Conservation (phyloP, 2,113 vertebrate species). For the Diphyllodes magnificus region DNA sequence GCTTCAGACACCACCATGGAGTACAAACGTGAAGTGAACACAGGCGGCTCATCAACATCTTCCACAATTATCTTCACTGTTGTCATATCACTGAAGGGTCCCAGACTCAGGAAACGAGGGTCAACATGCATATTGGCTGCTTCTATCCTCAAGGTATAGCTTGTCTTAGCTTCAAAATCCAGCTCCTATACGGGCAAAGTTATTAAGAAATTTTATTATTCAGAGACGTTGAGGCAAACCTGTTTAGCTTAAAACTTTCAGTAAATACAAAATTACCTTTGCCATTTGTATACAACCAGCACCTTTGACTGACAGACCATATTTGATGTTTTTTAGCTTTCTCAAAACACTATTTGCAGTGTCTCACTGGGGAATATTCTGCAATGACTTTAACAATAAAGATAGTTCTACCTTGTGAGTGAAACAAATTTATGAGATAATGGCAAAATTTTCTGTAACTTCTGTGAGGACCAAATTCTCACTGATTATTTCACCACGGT, state of each 20-base stretch:
- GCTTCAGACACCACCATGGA: slow-evolving; percentile 90
- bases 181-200: slow-evolving; percentile 74
- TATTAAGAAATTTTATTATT: slow-evolving; percentile 34
- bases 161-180: slow-evolving; percentile 90
- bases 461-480: neutral
- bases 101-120: slow-evolving; percentile 84
- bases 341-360: neutral
- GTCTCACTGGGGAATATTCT: neutral
- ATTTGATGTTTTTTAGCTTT: neutral
- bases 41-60: slow-evolving; percentile 90
- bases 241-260: neutral
- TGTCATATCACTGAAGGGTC: slow-evolving; percentile 87
- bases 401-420: neutral
- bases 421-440: neutral
- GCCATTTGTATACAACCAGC: neutral
- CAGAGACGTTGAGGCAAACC: neutral
- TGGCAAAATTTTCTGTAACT: neutral
- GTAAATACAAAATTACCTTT: neutral
- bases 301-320: neutral
- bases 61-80: slow-evolving; percentile 88
- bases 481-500: neutral
- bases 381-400: fast-evolving
- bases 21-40: slow-evolving; percentile 79
- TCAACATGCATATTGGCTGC: slow-evolving; percentile 90
- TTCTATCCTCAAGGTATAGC: slow-evolving; percentile 87